Evolutionary conservation across 1,140 invertebrate genomes (phyloP), one percentile per base, ranked within the genome.

Genomic region (Elymnias hypermnestra): DNA sequence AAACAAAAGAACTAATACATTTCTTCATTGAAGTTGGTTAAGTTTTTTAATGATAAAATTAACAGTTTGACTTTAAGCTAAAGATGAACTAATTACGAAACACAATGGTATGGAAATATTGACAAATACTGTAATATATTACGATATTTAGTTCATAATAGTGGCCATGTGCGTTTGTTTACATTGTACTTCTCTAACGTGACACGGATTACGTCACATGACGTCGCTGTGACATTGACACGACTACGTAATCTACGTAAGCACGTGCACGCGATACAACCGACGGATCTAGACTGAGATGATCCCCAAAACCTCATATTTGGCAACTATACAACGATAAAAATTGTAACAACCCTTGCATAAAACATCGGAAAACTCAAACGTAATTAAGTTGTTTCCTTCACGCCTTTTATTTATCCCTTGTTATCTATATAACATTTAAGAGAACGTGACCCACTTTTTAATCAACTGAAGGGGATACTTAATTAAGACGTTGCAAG

Each of bases 231-330:
- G 46, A 35, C 28, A 35, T 49, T 39, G 21, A 31, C 18, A 17
- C 8, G 3, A n/a, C 23, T n/a, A 48, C 45, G 15, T 48, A 25
- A 22, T 46, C 19, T 31, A 40, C 31, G n/a, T 56, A 69, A 57
- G 21, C 49, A 70, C 68, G 71, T 69, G 71, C 58, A 62, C 57
- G 56, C 66, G 43, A 50, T 40, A 43, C 63, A 65, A 38, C 64
- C 57, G 72, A 57, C 59, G 59, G 68, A 60, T 72, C 64, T 70
- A 65, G 66, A 72, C 66, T 76, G 70, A 73, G 59, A 74, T 65
- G 38, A 44, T 36, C 14, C 36, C 44, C 47, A n/a, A 29, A 29
- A 8, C 26, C 49, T 44, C 53, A 62, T 51, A 57, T 55, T 60
- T 70, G 57, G 58, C 62, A 64, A 72, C 69, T 53, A 74, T 53